Evolutionary conservation across 2,113 vertebrate species (phyloP), one percentile per base, ranked within the genome.

Genomic region (Psophia crepitans): DNA sequence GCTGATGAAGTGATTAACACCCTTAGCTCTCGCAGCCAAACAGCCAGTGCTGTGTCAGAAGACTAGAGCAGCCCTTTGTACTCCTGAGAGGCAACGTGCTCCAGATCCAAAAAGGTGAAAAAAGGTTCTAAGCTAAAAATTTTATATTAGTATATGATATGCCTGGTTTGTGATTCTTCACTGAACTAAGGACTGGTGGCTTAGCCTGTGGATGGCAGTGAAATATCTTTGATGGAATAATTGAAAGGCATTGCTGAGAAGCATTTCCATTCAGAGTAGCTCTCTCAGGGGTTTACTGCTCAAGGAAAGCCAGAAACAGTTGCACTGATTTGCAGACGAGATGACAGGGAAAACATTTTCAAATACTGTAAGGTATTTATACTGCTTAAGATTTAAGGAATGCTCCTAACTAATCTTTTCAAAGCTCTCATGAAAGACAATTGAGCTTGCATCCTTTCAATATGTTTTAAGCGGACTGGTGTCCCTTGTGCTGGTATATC

Each of bases 181-280:
- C 74, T 77, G 89, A 95, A 86, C 89, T 54, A 81, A 90, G 91
- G 46, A 64, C 87, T 81, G 54, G 81, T 87, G 79, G 43, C 85
- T 84, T 84, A 89, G 96, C 94, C 84, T 81, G 91, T 96, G 96
- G 93, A 94, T 93, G 96, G 90, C 95, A 95, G 93, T 96, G 96
- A 97, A 96, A 96, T 95, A 95, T 94, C 84, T 95, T 90, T 92
- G 94, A 94, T 91, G 66, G 88, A 84, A 96, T 96, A 94, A 96
- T 94, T 96, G 93, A 94, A 95, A 96, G 75, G 61, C 84, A 94
- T 74, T 90, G 80, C 46, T 4, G 3, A 94, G 81, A 74, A 84
- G 70, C 56, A 89, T 85, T 95, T 90, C 87, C 65, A 94, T 93
- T 78, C 75, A 37, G 32, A 83, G 61, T 58, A 82, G 64, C 65